These are phyloP conservation scores for Phylloscopus collybita DNA, from an alignment of 2,797 vertebrate genomes.

Conservation along the genomic window DNA sequence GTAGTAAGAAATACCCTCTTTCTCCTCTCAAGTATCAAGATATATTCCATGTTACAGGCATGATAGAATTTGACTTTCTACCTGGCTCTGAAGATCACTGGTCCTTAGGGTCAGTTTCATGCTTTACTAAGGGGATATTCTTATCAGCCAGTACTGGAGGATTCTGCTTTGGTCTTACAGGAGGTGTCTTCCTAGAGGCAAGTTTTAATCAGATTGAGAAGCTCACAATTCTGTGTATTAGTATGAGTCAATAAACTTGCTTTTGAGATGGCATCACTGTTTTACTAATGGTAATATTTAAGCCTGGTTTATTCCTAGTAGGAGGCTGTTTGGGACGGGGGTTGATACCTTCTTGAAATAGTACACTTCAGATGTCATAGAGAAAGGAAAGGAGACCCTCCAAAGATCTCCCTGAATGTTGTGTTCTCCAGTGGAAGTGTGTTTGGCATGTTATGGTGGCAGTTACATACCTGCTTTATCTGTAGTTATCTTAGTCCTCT, in stretches of 20 bases:
- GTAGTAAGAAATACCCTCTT: background rate
- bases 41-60: background rate
- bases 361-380: background rate
- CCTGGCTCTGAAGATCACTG: background rate
- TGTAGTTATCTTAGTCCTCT: background rate
- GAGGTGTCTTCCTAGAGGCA: background rate
- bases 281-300: background rate
- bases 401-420: background rate
- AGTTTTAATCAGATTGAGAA: background rate
- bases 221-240: background rate
- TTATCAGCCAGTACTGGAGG: background rate
- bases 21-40: background rate
- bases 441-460: background rate
- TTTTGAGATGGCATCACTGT: background rate
- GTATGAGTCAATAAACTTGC: background rate
- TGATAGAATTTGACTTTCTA: background rate
- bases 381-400: background rate
- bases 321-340: accelerated
- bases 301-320: background rate
- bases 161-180: background rate
- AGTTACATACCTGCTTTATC: background rate
- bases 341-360: background rate
- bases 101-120: background rate
- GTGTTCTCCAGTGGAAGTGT: background rate
- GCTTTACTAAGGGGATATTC: background rate